phyloP scores from a whole-genome alignment of 1,140 invertebrate genomes.

The Pseudomyrmex dendroicus region DNA sequence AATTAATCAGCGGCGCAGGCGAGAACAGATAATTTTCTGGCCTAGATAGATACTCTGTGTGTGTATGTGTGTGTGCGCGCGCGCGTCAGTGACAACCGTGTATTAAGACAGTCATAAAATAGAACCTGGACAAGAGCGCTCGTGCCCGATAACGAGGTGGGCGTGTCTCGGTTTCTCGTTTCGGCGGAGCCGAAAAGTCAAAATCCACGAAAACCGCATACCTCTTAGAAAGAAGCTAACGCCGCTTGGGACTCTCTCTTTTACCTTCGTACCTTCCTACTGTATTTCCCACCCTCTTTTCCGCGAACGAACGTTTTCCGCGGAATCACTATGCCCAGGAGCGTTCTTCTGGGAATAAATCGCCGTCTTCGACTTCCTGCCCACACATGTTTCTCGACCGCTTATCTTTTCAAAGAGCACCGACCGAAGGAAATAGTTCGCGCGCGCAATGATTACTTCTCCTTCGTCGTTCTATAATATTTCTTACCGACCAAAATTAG shows the following conservation, averaged over 20 bases:
- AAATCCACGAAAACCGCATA: slow-evolving; percentile 16
- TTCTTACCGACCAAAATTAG: too few relatives aligned
- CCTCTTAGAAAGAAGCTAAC: not conserved
- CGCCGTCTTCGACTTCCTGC: slow-evolving; percentile 3
- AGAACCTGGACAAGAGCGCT: slow-evolving; percentile 39
- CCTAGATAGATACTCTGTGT: not conserved
- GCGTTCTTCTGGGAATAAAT: slow-evolving; percentile 19
- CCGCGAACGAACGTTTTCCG: slow-evolving; percentile 4
- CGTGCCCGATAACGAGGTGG: slow-evolving; percentile 67
- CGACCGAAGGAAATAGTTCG: not conserved
- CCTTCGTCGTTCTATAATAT: too few relatives aligned
- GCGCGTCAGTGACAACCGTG: slow-evolving; percentile 29
- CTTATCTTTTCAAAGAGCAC: not conserved
- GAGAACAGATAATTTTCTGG: slow-evolving; percentile 3
- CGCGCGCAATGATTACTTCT: not conserved
- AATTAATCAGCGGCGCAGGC: not conserved
- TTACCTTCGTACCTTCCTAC: too few relatives aligned
- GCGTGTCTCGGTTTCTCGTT: slow-evolving; percentile 40
- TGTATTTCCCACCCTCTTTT: not conserved
- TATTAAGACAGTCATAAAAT: slow-evolving; percentile 56
- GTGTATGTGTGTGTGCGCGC: too few relatives aligned
- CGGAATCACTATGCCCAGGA: slow-evolving; percentile 42
- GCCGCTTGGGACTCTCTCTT: not conserved
- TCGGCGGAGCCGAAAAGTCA: slow-evolving; percentile 14
- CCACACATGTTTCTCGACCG: not conserved